phyloP scores from a whole-genome alignment of 2,888 invertebrate genomes.

The Macrosiphum euphorbiae region DNA sequence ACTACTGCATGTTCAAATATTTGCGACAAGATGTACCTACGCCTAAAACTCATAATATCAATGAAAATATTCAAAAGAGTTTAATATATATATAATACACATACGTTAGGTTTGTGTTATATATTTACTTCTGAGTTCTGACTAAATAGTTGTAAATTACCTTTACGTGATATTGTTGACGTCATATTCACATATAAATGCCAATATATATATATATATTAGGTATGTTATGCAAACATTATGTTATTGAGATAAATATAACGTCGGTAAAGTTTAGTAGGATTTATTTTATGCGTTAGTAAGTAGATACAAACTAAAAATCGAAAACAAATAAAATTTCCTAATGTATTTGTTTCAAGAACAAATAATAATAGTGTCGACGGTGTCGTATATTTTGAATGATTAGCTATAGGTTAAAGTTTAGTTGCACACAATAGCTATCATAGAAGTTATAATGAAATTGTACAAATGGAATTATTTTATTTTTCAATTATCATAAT shows the following conservation, averaged over 20 bases:
- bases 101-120: neutral
- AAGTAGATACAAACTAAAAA: neutral
- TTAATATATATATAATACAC: neutral
- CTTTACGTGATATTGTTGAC: neutral
- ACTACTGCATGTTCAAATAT: neutral
- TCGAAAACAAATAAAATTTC: neutral
- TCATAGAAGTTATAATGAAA: neutral
- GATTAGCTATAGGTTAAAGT: neutral
- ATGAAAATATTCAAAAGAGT: neutral
- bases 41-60: neutral
- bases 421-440: neutral
- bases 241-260: neutral
- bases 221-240: neutral
- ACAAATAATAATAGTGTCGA: neutral
- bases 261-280: neutral
- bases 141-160: neutral
- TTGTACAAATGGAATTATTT: neutral
- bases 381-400: neutral
- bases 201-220: neutral
- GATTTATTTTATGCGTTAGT: neutral
- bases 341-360: neutral
- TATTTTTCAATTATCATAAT: neutral
- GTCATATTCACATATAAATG: neutral
- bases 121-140: neutral
- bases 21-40: neutral